Evolutionary conservation across 2,797 vertebrate genomes (phyloP).

Genomic region (Chelonia mydas): DNA sequence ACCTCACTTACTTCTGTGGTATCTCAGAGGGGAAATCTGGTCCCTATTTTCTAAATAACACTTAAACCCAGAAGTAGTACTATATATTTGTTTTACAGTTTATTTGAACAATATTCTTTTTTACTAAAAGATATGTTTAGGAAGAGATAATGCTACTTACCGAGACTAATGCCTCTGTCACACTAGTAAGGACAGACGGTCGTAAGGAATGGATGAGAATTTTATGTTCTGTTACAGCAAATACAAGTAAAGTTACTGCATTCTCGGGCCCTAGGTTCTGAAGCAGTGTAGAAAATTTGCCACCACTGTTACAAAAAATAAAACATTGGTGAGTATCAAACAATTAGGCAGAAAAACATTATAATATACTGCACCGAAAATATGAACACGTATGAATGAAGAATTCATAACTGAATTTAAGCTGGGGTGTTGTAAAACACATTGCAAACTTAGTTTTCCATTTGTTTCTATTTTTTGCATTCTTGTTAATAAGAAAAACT

Average conservation of each 20-base stretch:
- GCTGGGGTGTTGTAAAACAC: background rate
- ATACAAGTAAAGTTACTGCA: slow-evolving; percentile 92
- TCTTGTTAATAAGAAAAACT: background rate
- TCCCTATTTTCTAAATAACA: background rate
- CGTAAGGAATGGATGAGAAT: slow-evolving; percentile 97
- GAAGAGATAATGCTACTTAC: slow-evolving; percentile 82
- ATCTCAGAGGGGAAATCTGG: background rate
- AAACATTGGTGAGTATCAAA: background rate
- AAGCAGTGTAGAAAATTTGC: slow-evolving; percentile 95
- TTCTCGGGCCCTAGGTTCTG: slow-evolving; percentile 98
- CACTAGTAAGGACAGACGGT: slow-evolving; percentile 97
- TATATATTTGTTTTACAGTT: background rate
- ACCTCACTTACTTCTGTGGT: background rate
- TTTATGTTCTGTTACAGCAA: slow-evolving; percentile 98
- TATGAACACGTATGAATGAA: background rate
- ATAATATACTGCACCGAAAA: background rate
- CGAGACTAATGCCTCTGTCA: slow-evolving; percentile 97
- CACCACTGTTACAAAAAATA: slow-evolving; percentile 85
- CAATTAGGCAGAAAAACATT: background rate
- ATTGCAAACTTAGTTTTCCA: background rate
- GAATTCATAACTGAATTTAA: background rate
- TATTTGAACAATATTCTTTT: background rate
- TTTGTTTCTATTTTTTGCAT: background rate
- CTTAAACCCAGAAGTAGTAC: background rate
- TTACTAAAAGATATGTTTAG: background rate